Evolutionary conservation across 2,888 invertebrate genomes (phyloP), one percentile per base, ranked within the genome.

Genomic region (Gastracanthus pulcherrimus): DNA sequence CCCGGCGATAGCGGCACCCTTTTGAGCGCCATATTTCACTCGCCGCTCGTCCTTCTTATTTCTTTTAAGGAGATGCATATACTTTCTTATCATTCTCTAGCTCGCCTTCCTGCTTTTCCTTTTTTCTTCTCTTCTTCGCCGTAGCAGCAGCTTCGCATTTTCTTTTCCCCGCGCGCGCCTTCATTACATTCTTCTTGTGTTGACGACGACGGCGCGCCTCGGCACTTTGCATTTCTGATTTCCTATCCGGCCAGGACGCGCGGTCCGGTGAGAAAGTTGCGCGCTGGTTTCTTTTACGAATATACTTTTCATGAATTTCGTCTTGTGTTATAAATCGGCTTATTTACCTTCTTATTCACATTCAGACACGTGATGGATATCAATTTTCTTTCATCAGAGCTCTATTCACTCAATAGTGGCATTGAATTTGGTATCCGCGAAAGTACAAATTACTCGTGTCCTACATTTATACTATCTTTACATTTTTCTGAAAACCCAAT

Each of bases 141-240:
- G n/a, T n/a, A n/a, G n/a, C n/a, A n/a, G n/a, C n/a, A n/a, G n/a
- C 23, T 51, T 51, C 66, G 5, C n/a, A 45, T 2, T 38, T 64
- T 34, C 36, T 55, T 55, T 67, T 41, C 70, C 62, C 34, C 36
- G 36, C 26, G 26, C 62, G 6, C 4, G 23, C 76, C 45, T 71
- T 80, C 62, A 31, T 69, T 80, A 75, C 29, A 23, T 16, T n/a
- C 72, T 34, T 36, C 36, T 1, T 4, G 5, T 41, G 69, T 16
- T 23, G 75, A 29, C 70, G 69, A 66, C 26, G 31, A 38, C 55
- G 66, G 34, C 66, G 48, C n/a, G n/a, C n/a, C n/a, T 48, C 31
- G 66, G 26, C 58, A 60, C 66, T 76, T 79, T 82, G 82, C 78
- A 76, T 79, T 71, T 58, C 41, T 75, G 81, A 78, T 69, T 76